Evolutionary conservation across 1,140 invertebrate species (phyloP).

Genomic region (Drosophila willistoni): DNA sequence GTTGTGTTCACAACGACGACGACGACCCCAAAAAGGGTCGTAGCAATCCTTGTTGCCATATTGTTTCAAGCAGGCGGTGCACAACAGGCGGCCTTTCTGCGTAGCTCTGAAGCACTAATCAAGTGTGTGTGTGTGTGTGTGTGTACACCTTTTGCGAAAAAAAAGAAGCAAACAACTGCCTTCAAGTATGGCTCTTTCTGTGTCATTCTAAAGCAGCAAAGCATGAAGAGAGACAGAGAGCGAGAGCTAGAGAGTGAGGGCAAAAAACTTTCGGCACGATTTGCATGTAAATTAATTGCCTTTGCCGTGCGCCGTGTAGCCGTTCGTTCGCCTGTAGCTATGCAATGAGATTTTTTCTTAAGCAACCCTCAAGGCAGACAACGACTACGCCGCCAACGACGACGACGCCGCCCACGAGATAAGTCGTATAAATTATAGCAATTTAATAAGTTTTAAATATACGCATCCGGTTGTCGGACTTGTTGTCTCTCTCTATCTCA

Average conservation of each 20-base stretch:
- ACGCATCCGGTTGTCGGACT: constrained; percentile 68
- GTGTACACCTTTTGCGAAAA: constrained; percentile 7
- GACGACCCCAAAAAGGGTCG: constrained; percentile 72
- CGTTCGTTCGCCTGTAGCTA: constrained; percentile 35
- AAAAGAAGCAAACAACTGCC: constrained; percentile 6
- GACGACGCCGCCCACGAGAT: constrained; percentile 56
- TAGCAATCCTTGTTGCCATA: constrained; percentile 56
- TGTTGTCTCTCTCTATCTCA: constrained; percentile 17
- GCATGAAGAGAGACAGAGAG: not conserved
- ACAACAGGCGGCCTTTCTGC: constrained; percentile 55
- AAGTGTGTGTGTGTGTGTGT: constrained; percentile 56
- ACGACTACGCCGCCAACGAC: not conserved
- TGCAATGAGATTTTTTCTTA: constrained; percentile 60
- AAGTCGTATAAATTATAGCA: constrained; percentile 83
- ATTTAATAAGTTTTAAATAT: constrained; percentile 83
- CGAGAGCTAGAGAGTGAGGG: not conserved
- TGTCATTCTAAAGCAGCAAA: constrained; percentile 8
- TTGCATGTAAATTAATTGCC: constrained; percentile 83
- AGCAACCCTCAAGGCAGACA: constrained; percentile 62
- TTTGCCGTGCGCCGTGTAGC: constrained; percentile 39
- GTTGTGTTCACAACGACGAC: constrained; percentile 29
- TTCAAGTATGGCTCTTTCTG: constrained; percentile 11
- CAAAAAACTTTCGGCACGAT: constrained; percentile 74
- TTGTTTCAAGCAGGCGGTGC: constrained; percentile 75
- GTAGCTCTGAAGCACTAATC: constrained; percentile 56